phyloP scores from a whole-genome alignment of 2,888 invertebrate genomes.

The Amblyjoppa proteus region DNA sequence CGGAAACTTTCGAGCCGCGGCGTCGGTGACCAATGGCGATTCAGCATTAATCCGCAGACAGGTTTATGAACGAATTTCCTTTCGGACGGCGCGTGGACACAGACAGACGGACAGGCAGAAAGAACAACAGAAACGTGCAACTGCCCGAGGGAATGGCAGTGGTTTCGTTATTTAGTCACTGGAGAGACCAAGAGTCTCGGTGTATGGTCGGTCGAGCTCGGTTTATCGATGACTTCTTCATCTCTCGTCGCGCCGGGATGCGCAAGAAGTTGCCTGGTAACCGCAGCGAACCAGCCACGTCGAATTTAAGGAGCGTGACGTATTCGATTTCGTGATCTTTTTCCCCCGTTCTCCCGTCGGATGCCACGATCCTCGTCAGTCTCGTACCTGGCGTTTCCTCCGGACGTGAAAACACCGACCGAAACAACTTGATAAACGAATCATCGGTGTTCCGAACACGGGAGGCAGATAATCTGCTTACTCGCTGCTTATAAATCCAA shows the following conservation, averaged over 20 bases:
- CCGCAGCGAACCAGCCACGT: slow-evolving; percentile 79
- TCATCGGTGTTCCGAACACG: slow-evolving; percentile 20
- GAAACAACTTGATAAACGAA: slow-evolving; percentile 32
- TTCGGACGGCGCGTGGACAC: background rate
- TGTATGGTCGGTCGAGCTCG: slow-evolving; percentile 38
- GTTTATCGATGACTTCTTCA: slow-evolving; percentile 26
- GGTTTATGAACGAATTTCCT: background rate
- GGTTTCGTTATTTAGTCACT: slow-evolving; percentile 25
- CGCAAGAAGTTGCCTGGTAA: slow-evolving; percentile 72
- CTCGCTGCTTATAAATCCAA: slow-evolving; percentile 42
- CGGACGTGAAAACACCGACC: background rate
- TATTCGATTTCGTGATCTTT: slow-evolving; percentile 77
- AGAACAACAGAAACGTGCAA: background rate
- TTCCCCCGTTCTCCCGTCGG: slow-evolving; percentile 65
- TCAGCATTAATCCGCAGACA: background rate
- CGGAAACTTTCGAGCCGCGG: no score
- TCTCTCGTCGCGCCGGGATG: slow-evolving; percentile 27
- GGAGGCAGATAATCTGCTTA: slow-evolving; percentile 41
- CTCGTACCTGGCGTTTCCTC: slow-evolving; percentile 23
- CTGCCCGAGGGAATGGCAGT: background rate
- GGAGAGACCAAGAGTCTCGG: background rate
- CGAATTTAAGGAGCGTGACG: slow-evolving; percentile 79
- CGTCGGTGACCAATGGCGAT: background rate
- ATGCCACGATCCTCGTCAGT: slow-evolving; percentile 15
- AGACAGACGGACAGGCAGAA: background rate